Percentiles rank a stretch among this genome's conserved stretches.
Evolutionary conservation across 2,797 vertebrate genomes (phyloP).

Genomic region (Lagocephalus sceleratus): DNA sequence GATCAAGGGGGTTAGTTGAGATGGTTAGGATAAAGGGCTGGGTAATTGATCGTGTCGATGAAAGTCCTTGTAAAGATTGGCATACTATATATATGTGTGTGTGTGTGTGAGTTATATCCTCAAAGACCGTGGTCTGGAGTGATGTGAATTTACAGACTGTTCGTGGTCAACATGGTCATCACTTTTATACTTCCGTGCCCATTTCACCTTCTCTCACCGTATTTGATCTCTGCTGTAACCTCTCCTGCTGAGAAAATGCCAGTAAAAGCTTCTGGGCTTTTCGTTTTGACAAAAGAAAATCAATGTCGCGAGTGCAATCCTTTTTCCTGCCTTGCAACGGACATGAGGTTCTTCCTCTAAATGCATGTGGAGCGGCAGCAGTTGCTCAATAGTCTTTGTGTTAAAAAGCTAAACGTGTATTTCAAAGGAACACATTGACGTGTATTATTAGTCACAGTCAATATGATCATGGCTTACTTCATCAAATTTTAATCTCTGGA

Average conservation of each 20-base stretch:
- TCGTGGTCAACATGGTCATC: constrained; percentile 4
- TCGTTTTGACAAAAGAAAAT: constrained; percentile 66
- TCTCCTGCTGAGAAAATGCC: constrained; percentile 59
- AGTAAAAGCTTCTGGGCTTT: constrained; percentile 61
- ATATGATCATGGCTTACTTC: constrained; percentile 37
- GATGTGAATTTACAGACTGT: constrained; percentile 36
- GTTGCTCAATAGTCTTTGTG: background rate
- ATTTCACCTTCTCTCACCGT: constrained; percentile 33
- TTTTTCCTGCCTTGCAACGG: constrained; percentile 25
- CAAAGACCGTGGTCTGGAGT: constrained; percentile 34
- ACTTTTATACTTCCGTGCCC: constrained; percentile 22
- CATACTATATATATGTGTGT: too few species aligned
- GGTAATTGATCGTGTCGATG: too few species aligned
- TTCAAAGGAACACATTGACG: background rate
- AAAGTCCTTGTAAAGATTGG: too few species aligned
- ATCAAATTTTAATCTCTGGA: constrained; percentile 53
- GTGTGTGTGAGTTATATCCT: constrained; percentile 6
- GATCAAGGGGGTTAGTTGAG: too few species aligned
- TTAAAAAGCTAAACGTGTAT: too few species aligned
- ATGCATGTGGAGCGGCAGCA: constrained; percentile 12
- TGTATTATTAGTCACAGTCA: constrained; percentile 13
- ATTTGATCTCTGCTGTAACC: constrained; percentile 40
- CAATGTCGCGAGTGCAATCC: constrained; percentile 57
- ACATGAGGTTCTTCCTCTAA: constrained; percentile 10
- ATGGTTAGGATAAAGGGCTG: too few species aligned